These are phyloP conservation scores for Xyrichtys novacula DNA, from an alignment of 2,797 vertebrate species.

Conservation along the genomic window DNA sequence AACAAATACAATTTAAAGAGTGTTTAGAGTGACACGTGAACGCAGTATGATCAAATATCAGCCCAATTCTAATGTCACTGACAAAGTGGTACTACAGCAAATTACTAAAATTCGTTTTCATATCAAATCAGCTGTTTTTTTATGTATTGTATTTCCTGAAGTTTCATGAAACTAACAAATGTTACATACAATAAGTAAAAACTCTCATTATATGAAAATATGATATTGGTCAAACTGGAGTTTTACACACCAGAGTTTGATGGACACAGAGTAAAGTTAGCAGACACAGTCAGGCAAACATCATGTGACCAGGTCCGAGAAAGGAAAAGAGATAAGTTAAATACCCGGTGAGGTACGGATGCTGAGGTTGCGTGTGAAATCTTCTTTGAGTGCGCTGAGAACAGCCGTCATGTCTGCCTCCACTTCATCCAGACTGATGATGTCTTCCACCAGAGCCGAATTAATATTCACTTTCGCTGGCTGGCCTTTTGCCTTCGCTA, in stretches of 20 bases:
- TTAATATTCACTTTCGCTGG: slow-evolving; percentile 91
- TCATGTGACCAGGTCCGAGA: not conserved
- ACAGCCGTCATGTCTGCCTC: slow-evolving; percentile 89
- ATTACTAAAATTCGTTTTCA: too few species aligned
- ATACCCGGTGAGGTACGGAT: slow-evolving; percentile 93
- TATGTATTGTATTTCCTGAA: too few species aligned
- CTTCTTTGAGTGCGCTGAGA: slow-evolving; percentile 88
- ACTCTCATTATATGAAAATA: too few species aligned
- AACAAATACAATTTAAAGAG: too few species aligned
- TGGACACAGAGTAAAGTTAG: not conserved
- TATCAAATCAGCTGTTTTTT: too few species aligned
- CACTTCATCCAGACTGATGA: slow-evolving; percentile 91
- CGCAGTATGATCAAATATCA: too few species aligned
- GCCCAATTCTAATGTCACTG: too few species aligned
- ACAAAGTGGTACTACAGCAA: too few species aligned
- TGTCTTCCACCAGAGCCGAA: slow-evolving; percentile 90
- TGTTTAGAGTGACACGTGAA: too few species aligned
- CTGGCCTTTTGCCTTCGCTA: slow-evolving; percentile 92
- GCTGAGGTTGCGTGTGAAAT: slow-evolving; percentile 92
- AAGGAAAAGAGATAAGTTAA: slow-evolving; percentile 6
- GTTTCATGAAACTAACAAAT: too few species aligned
- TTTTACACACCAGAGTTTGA: not conserved
- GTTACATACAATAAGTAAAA: too few species aligned
- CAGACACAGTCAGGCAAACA: not conserved
- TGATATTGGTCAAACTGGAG: not conserved